phyloP scores from a whole-genome alignment of 2,888 invertebrate species.

The Girardia tigrina region DNA sequence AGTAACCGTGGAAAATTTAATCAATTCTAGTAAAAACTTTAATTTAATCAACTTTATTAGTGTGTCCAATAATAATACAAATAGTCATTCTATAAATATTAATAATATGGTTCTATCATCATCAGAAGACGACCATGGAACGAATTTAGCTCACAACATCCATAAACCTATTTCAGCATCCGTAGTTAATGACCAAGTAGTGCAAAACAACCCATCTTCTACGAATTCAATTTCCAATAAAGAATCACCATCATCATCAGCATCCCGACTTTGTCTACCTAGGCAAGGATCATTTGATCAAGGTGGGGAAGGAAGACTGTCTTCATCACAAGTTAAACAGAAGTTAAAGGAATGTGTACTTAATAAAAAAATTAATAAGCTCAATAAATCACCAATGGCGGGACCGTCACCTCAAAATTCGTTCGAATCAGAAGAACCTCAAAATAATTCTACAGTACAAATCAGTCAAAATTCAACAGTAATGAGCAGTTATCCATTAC shows the following conservation, averaged over 20 bases:
- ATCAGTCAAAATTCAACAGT: background rate
- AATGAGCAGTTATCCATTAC: constrained; percentile 36
- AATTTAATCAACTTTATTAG: background rate
- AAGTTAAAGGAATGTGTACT: constrained; percentile 66
- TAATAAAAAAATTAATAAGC: constrained; percentile 56
- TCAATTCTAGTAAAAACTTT: background rate
- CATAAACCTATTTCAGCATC: background rate
- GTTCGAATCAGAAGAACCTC: constrained; percentile 32
- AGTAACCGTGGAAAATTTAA: background rate
- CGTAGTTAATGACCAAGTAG: background rate
- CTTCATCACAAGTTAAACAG: constrained; percentile 87
- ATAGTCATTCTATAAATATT: background rate
- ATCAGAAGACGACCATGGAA: background rate
- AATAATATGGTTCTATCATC: background rate
- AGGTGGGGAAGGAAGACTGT: constrained; percentile 33
- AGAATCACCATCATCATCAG: background rate
- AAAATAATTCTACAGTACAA: constrained; percentile 29
- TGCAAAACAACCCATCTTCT: background rate
- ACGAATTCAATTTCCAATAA: background rate
- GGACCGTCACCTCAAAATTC: constrained; percentile 36
- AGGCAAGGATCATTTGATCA: constrained; percentile 32
- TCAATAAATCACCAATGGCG: constrained; percentile 54
- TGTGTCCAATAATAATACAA: background rate
- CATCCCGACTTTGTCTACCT: constrained; percentile 25
- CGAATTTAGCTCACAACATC: background rate